Conservation (phyloP, 2,113 vertebrate species). For the Varanus komodoensis region DNA sequence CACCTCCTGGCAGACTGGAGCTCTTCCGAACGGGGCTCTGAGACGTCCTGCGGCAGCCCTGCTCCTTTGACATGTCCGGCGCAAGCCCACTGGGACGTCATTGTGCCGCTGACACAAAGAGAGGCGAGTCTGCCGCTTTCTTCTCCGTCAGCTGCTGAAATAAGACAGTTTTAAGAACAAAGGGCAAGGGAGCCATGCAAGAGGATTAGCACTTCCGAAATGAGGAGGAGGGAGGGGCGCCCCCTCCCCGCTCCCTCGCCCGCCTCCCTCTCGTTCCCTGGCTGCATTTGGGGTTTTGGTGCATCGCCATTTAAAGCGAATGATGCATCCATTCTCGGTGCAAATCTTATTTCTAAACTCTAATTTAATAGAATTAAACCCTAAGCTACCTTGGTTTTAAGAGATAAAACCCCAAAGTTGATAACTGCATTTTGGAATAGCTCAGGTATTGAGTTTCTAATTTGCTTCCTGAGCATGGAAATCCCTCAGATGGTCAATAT, state of each 20-base stretch:
- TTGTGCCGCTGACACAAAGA: slow-evolving; percentile 63
- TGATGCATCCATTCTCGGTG: slow-evolving; percentile 81
- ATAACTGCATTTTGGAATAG: slow-evolving; percentile 85
- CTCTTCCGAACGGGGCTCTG: slow-evolving; percentile 57
- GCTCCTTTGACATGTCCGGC: slow-evolving; percentile 64
- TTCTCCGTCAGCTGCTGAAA: slow-evolving; percentile 67
- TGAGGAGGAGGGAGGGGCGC: slow-evolving; percentile 49
- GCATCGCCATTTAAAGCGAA: slow-evolving; percentile 84
- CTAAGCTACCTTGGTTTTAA: slow-evolving; percentile 85
- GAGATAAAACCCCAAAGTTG: slow-evolving; percentile 86
- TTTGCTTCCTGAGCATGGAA: slow-evolving; percentile 84
- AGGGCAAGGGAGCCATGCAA: slow-evolving; percentile 56
- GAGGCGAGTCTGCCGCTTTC: slow-evolving; percentile 61
- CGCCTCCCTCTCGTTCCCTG: background rate
- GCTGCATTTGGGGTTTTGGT: slow-evolving; percentile 79
- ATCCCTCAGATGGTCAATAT: slow-evolving; percentile 86
- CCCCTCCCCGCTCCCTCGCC: slow-evolving; percentile 41
- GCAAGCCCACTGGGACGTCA: slow-evolving; percentile 60
- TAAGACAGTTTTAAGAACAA: slow-evolving; percentile 72
- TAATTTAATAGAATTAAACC: slow-evolving; percentile 88
- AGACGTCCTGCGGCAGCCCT: slow-evolving; percentile 55
- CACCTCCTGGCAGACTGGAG: slow-evolving; percentile 60
- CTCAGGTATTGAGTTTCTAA: slow-evolving; percentile 87
- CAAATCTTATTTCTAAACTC: slow-evolving; percentile 86
- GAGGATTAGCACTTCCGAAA: slow-evolving; percentile 59